Percentiles rank a stretch among this genome's conserved stretches.
These are phyloP conservation scores for Brienomyrus brachyistius DNA, from an alignment of 2,113 vertebrate species.

Conservation along the genomic window DNA sequence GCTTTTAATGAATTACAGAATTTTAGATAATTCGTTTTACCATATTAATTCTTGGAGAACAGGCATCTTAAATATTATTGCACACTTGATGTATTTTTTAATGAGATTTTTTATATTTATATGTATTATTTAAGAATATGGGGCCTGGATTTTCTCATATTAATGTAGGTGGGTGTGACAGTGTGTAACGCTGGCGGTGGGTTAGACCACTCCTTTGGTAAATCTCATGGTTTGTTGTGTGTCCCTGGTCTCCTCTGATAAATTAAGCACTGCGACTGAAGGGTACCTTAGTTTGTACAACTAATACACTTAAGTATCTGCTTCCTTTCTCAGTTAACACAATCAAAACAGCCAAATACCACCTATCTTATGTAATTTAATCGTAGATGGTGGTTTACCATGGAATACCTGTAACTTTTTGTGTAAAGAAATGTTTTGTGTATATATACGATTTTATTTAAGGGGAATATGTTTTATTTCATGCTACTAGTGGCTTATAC, in stretches of 20 bases:
- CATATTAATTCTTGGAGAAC: not conserved
- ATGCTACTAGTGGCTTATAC: not conserved
- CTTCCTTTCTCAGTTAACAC: not conserved
- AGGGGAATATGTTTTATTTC: not conserved
- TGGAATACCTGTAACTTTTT: not conserved
- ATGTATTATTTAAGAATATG: constrained; percentile 16
- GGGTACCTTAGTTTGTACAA: not conserved
- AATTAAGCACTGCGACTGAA: not conserved
- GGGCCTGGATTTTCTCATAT: constrained; percentile 6
- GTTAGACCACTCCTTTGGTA: not conserved
- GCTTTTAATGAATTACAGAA: not conserved
- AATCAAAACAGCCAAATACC: not conserved
- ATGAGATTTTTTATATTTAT: not conserved
- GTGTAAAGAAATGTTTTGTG: not conserved
- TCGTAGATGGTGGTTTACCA: not conserved
- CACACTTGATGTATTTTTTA: not conserved
- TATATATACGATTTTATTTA: not conserved
- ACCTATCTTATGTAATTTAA: not conserved
- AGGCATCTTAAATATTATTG: not conserved
- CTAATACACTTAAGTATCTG: not conserved
- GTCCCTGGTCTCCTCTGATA: not conserved
- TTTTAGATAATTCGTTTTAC: constrained; percentile 8
- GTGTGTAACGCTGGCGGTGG: not conserved
- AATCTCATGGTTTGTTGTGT: not conserved
- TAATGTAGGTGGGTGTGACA: not conserved